These are phyloP conservation scores for Bibio marci DNA, from an alignment of 2,888 invertebrate genomes.

Conservation along the genomic window DNA sequence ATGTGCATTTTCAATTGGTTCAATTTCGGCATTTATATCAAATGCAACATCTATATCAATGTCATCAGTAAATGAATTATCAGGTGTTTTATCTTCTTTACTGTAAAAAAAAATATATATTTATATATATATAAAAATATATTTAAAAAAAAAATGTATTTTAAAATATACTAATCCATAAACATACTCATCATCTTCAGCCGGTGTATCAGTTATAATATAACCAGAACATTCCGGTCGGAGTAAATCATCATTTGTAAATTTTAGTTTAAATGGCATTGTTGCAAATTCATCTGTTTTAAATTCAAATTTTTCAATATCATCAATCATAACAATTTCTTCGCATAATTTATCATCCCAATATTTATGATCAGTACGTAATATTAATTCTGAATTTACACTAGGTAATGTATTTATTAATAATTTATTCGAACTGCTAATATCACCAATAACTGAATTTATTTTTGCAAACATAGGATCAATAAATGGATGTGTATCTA, in stretches of 20 bases:
- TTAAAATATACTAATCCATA: too few relatives aligned
- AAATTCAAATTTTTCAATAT: constrained; percentile 18
- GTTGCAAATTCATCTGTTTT: constrained; percentile 15
- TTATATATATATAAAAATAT: too few relatives aligned
- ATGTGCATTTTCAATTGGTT: constrained; percentile 32
- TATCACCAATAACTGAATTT: constrained; percentile 39
- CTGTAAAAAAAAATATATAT: not conserved
- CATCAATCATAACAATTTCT: constrained; percentile 9
- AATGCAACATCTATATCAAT: constrained; percentile 40
- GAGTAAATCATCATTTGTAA: constrained; percentile 13
- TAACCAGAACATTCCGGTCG: constrained; percentile 23
- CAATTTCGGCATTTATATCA: constrained; percentile 44
- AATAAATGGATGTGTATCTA: constrained; percentile 28
- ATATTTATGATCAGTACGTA: constrained; percentile 8
- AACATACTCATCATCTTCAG: constrained; percentile 16
- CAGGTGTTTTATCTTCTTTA: constrained; percentile 20
- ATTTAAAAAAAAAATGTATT: too few relatives aligned
- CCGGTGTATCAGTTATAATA: constrained; percentile 22
- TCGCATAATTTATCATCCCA: not conserved
- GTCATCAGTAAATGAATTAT: constrained; percentile 19
- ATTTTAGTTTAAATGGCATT: constrained; percentile 1
- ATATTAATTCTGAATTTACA: constrained; percentile 26
- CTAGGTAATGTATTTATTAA: constrained; percentile 40
- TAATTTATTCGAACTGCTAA: constrained; percentile 40
- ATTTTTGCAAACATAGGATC: constrained; percentile 44